A percentile compares a stretch with the other conserved stretches of the same genome.
Conservation (phyloP, 2,797 vertebrate genomes). For the Nyctalus aviator region DNA sequence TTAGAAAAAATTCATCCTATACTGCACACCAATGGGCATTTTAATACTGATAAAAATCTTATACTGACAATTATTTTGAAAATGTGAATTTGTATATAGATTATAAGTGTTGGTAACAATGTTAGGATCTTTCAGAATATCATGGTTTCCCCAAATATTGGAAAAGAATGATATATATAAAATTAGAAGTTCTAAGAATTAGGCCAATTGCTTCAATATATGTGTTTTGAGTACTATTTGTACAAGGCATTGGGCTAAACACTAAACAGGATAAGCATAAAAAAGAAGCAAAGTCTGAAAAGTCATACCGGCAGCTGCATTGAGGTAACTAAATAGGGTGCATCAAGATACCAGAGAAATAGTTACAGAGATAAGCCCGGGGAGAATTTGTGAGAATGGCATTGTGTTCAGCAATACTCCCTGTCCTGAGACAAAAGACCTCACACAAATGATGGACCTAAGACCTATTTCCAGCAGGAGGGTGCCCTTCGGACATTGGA, state of each 20-base stretch:
- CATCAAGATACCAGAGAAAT: neutral
- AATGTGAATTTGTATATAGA: neutral
- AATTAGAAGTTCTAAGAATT: conserved; percentile 14
- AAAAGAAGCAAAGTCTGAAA: neutral
- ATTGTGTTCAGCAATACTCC: neutral
- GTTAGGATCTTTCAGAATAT: neutral
- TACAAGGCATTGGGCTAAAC: neutral
- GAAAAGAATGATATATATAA: conserved; percentile 14
- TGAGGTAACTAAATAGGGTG: neutral
- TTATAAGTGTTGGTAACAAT: neutral
- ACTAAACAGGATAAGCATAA: neutral
- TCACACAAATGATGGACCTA: neutral
- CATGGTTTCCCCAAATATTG: neutral
- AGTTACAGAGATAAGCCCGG: neutral
- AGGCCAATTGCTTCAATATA: neutral
- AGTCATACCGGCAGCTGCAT: neutral
- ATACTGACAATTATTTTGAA: neutral
- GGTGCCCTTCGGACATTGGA: neutral
- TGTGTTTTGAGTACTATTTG: neutral
- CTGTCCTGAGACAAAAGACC: neutral
- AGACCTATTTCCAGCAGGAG: neutral
- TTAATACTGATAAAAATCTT: conserved; percentile 18
- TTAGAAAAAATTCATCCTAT: neutral
- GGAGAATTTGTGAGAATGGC: neutral
- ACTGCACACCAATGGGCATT: neutral